Evolutionary conservation across 2,113 vertebrate genomes (phyloP).

Genomic region (Hyla sarda): DNA sequence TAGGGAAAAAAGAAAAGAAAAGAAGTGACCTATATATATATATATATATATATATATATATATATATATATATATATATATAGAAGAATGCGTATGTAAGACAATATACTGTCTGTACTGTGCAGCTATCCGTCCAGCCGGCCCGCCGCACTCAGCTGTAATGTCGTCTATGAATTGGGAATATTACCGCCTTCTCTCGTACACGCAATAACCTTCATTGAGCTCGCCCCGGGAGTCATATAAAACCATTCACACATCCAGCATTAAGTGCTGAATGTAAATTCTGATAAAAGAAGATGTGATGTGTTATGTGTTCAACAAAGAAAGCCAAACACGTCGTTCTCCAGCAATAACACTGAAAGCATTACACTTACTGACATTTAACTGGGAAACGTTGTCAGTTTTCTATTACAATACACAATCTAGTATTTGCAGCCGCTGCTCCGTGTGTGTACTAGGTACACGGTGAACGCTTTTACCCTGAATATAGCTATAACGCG

Average conservation of each 20-base stretch:
- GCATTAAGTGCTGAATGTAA: conserved; percentile 14
- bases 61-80: background rate
- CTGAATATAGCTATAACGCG: background rate
- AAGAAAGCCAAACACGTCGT: background rate
- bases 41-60: background rate
- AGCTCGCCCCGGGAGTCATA: background rate
- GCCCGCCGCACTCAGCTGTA: background rate
- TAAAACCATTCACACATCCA: background rate
- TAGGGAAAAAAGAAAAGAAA: background rate
- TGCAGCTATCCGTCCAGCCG: background rate
- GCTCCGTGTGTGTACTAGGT: background rate
- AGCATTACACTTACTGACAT: background rate
- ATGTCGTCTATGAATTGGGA: background rate
- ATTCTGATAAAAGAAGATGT: conserved; percentile 10
- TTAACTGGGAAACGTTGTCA: background rate
- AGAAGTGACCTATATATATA: background rate
- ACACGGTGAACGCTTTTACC: background rate
- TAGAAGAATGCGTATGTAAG: background rate
- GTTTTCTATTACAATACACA: background rate
- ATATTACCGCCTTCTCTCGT: background rate
- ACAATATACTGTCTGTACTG: background rate
- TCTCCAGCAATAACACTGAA: background rate
- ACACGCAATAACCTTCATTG: conserved; percentile 3
- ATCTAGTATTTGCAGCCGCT: background rate
- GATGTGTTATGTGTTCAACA: background rate